Percentiles rank a stretch among this genome's conserved stretches.
Evolutionary conservation across 2,888 invertebrate species (phyloP).

Genomic region (Drosophila trichaetosa): DNA sequence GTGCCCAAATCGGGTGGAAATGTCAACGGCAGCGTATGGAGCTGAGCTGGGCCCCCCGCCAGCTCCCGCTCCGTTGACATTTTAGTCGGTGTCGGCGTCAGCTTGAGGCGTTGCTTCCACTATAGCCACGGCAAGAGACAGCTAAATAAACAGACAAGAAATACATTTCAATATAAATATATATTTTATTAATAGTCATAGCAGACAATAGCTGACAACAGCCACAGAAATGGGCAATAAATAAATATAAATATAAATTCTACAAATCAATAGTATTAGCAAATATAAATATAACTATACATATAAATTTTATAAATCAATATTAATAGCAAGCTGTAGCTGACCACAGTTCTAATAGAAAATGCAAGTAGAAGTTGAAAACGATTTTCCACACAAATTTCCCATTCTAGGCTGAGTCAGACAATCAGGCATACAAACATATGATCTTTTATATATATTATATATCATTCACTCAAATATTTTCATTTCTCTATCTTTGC

Average conservation of each 20-base stretch:
- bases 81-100: slow-evolving; percentile 84
- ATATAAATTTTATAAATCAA: not conserved
- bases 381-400: not conserved
- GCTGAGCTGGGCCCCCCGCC: slow-evolving; percentile 85
- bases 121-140: slow-evolving; percentile 48
- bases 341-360: not conserved
- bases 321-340: not conserved
- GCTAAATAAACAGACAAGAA: slow-evolving; percentile 27
- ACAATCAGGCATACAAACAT: not conserved
- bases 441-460: not conserved
- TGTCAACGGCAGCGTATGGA: slow-evolving; percentile 85
- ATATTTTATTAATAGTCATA: not conserved
- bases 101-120: slow-evolving; percentile 77
- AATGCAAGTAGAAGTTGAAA: not conserved
- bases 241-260: not conserved
- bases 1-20: slow-evolving; percentile 85
- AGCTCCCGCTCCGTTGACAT: slow-evolving; percentile 88
- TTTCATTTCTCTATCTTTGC: slow-evolving; percentile 50
- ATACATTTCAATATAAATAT: not conserved
- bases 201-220: slow-evolving; percentile 15
- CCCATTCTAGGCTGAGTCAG: not conserved
- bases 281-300: not conserved
- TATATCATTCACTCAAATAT: not conserved
- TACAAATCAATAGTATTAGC: not conserved
- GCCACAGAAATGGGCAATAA: slow-evolving; percentile 26